Base-by-base conservation (phyloP, 2,888 invertebrate species). In the Perdita meconis region DNA sequence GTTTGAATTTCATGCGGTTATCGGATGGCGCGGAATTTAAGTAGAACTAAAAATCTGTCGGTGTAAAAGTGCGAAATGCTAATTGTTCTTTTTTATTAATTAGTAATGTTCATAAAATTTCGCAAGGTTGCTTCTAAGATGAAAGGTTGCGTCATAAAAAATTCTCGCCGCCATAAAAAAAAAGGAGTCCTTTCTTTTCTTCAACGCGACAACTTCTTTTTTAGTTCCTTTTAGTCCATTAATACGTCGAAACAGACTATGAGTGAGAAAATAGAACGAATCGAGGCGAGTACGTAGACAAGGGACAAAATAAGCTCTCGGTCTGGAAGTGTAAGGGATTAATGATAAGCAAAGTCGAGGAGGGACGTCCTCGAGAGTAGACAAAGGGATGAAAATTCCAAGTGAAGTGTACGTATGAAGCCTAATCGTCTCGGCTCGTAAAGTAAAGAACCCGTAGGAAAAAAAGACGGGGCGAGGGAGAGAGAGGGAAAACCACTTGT, bases 321-420 rank as follows among this genome's bases (percentile, higher is more conserved):
- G 57, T 59, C 50, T 60, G 73, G 42, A 82, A 81, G 77, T 82
- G 80, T 70, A 71, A 86, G 86, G 82, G 79, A 82, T 84, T 81
- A 85, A 81, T 73, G 74, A 80, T 80, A 83, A 83, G 82, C 71
- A 81, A 67, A 80, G 74, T 71, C 77, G 74, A 71, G 65, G 65
- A 78, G 77, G 74, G 63, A 72, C 66, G 65, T 53, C 70, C 64
- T 67, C 51, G 61, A 60, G 42, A 55, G 74, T 68, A 70, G 70
- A 83, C 77, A 81, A 81, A 80, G 77, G 73, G 80, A 81, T 80
- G 73, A 76, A 80, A 77, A 82, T 86, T 84, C 74, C 68, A 26
- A 67, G 66, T 65, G 69, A 71, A 81, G 81, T 75, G 74, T 70
- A 68, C 78, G 80, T 66, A 59, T 64, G 67, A 57, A 74, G 67